Base-by-base conservation (phyloP, 1,140 invertebrate species). In the Euwallacea fornicatus region DNA sequence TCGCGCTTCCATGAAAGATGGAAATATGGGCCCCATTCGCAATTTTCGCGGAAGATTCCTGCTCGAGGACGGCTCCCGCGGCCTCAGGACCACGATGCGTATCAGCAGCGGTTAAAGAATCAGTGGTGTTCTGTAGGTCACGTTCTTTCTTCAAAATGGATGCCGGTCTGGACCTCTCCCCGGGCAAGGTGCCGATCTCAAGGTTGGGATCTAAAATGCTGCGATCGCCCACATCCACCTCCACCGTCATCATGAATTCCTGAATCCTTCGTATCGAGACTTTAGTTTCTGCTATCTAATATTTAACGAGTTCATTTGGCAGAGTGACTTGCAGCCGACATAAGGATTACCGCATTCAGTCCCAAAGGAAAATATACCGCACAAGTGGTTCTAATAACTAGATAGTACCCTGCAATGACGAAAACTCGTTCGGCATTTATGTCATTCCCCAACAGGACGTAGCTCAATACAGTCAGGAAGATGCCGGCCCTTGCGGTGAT, bases 391-490 rank as follows among this genome's bases (percentile, higher is more conserved):
- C 89, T 83, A 53, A 93, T 76, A 33, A 91, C 86, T 71, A 90
- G 89, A 73, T 90, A 92, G 79, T 88, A 92, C 13, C 89, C 88
- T 42, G 86, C 88, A 54, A 90, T 83, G 9, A 89, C 83, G 75
- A 89, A 90, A 15, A 94, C 91, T 81, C 91, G 89, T 79, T 93
- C 89, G 7, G 90, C 88, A 41, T 85, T 87, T 44, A 93, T 87
- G n/a, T 84, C 81, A 68, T 89, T 81, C 11, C 88, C 88, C 15
- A 88, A 82, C 4, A 91, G 81, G 47, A 94, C 88, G 74, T 88
- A 93, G 2, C 88, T 84, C 11, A 93, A 76, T 70, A 95, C 85
- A 2, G 89, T 91, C 63, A 92, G 82, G 78, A 94, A 94, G 54
- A 94, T 86, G 13, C 91, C 88, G 9, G 93, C 83, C 74, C 92